phyloP scores from a whole-genome alignment of 2,888 invertebrate species.

The Callyntrura sp. region DNA sequence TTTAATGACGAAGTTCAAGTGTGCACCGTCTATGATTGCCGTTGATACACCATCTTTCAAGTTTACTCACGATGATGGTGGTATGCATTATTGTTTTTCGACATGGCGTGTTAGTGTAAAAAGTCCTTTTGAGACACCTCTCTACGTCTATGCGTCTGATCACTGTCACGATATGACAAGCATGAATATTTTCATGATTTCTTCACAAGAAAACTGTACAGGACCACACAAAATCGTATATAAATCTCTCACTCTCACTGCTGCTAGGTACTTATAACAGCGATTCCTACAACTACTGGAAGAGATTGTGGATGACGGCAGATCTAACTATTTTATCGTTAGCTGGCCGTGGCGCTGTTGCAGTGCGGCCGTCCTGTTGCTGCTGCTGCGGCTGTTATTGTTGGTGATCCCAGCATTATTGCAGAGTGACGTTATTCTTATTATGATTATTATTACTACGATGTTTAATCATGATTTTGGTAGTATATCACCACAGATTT shows the following conservation, averaged over 20 bases:
- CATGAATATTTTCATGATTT: conserved; percentile 62
- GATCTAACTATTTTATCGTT: conserved; percentile 61
- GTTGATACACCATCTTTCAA: conserved; percentile 45
- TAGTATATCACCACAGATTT: conserved; percentile 67
- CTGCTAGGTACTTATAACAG: conserved; percentile 74
- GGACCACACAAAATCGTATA: conserved; percentile 1
- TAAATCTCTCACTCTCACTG: background rate
- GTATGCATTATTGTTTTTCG: conserved; percentile 54
- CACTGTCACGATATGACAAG: conserved; percentile 77
- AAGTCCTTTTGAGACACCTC: conserved; percentile 56
- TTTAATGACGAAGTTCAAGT: conserved; percentile 66
- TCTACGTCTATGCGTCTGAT: conserved; percentile 73
- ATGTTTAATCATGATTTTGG: background rate
- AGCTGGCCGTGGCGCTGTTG: conserved; percentile 35
- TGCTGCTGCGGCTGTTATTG: background rate
- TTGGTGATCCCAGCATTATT: conserved; percentile 40
- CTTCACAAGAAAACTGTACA: too few relatives aligned
- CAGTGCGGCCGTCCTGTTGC: conserved; percentile 51
- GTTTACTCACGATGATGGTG: conserved; percentile 30
- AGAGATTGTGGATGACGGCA: conserved; percentile 61
- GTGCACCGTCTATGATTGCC: conserved; percentile 50
- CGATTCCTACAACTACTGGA: conserved; percentile 77
- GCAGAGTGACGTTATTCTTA: conserved; percentile 36
- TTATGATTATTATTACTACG: conserved; percentile 34
- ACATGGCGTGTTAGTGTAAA: conserved; percentile 48